Evolutionary conservation across 2,113 vertebrate genomes (phyloP).

Genomic region (Ammospiza nelsoni): DNA sequence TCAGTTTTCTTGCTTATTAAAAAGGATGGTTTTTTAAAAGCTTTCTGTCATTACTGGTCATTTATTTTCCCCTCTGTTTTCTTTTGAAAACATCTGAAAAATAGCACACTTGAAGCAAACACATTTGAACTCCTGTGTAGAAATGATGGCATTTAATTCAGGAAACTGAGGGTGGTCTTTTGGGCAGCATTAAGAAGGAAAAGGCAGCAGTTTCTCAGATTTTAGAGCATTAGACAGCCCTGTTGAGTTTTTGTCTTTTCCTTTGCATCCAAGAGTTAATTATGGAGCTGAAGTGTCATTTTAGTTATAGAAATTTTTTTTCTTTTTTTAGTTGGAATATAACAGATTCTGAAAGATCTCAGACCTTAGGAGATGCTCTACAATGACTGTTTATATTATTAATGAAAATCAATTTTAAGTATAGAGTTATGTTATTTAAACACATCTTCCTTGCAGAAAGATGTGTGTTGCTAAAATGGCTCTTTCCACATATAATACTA

Average conservation of each 20-base stretch:
- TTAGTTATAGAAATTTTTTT: neutral
- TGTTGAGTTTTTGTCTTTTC: neutral
- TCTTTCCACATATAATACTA: neutral
- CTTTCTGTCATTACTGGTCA: neutral
- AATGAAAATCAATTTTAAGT: neutral
- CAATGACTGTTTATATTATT: neutral
- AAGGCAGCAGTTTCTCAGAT: neutral
- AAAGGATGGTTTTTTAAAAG: neutral
- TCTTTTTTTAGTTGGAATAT: neutral
- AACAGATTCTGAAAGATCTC: neutral
- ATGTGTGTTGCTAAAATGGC: neutral
- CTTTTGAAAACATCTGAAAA: neutral
- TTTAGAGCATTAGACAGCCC: neutral
- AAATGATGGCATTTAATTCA: neutral
- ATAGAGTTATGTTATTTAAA: neutral
- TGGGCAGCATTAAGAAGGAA: neutral
- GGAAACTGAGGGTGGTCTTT: neutral
- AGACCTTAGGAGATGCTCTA: neutral
- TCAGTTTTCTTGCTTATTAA: slow-evolving; percentile 5
- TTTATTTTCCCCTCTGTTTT: neutral
- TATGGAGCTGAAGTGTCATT: neutral
- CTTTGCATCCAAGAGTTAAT: neutral
- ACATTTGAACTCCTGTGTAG: neutral
- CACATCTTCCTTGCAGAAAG: neutral
- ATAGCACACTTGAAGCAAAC: neutral